Conservation (phyloP, 2,113 vertebrate genomes). For the Strix uralensis region DNA sequence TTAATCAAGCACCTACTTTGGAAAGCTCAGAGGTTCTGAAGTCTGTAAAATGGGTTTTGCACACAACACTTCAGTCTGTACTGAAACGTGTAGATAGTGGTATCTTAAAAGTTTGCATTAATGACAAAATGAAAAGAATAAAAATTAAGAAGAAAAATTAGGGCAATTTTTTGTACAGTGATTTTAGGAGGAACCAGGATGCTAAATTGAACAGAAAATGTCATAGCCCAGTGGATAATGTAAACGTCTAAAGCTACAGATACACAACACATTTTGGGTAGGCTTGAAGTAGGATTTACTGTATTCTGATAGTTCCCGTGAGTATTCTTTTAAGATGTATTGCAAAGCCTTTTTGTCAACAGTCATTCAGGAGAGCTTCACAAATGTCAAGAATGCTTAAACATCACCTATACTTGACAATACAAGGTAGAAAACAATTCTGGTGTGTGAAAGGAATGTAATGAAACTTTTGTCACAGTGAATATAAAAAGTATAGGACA, state of each 20-base stretch:
- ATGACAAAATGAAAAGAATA: not conserved
- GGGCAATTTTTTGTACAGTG: not conserved
- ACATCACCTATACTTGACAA: not conserved
- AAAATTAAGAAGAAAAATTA: not conserved
- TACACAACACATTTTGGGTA: not conserved
- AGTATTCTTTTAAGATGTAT: not conserved
- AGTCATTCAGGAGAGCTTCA: not conserved
- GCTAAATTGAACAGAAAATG: not conserved
- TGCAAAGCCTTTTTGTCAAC: slow-evolving; percentile 4
- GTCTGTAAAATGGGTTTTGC: not conserved
- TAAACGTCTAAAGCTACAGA: not conserved
- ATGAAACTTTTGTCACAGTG: not conserved
- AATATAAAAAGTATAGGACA: not conserved
- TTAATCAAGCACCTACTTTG: not conserved
- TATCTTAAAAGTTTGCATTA: not conserved
- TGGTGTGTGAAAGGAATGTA: not conserved
- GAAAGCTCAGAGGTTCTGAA: not conserved
- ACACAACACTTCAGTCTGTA: not conserved
- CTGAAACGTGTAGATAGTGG: not conserved
- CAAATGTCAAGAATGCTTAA: slow-evolving; percentile 21
- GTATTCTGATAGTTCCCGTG: not conserved
- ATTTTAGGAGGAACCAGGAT: not conserved
- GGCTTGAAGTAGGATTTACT: not conserved
- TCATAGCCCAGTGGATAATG: not conserved
- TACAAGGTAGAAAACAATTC: not conserved